These are phyloP conservation scores for Melinopterus prodromus DNA, from an alignment of 2,888 invertebrate species.

Conservation along the genomic window DNA sequence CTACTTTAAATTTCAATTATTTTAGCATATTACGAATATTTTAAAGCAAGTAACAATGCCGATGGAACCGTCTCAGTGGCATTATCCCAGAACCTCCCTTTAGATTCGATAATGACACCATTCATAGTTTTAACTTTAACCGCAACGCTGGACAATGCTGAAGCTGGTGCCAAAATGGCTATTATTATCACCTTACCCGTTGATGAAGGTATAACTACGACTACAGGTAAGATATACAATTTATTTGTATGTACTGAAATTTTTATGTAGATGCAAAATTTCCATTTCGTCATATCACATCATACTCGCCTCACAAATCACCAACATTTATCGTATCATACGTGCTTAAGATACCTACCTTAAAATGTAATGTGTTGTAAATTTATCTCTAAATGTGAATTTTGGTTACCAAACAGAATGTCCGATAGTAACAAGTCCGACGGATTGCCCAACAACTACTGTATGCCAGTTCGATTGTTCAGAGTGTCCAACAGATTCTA, in stretches of 20 bases:
- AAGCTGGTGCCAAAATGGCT: conserved; percentile 52
- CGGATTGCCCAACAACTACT: conserved; percentile 26
- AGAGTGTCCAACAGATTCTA: conserved; percentile 16
- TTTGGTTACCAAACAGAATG: background rate
- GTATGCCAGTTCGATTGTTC: conserved; percentile 21
- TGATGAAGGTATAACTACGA: background rate
- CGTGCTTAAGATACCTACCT: background rate
- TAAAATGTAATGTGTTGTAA: no score
- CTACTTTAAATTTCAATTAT: conserved; percentile 6
- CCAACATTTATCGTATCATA: no score
- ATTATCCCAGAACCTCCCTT: conserved; percentile 46
- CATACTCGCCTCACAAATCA: no score
- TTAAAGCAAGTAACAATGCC: conserved; percentile 6
- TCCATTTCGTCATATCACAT: no score
- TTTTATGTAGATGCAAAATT: no score
- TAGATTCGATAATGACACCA: conserved; percentile 53
- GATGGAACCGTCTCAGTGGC: conserved; percentile 21
- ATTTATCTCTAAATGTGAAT: background rate
- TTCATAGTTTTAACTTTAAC: conserved; percentile 55
- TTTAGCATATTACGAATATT: conserved; percentile 21
- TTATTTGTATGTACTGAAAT: background rate
- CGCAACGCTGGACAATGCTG: conserved; percentile 54
- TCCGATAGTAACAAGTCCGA: background rate
- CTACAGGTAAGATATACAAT: background rate
- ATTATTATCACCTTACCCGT: conserved; percentile 50